Conservation (phyloP, 2,797 vertebrate species). For the Oreortyx pictus region DNA sequence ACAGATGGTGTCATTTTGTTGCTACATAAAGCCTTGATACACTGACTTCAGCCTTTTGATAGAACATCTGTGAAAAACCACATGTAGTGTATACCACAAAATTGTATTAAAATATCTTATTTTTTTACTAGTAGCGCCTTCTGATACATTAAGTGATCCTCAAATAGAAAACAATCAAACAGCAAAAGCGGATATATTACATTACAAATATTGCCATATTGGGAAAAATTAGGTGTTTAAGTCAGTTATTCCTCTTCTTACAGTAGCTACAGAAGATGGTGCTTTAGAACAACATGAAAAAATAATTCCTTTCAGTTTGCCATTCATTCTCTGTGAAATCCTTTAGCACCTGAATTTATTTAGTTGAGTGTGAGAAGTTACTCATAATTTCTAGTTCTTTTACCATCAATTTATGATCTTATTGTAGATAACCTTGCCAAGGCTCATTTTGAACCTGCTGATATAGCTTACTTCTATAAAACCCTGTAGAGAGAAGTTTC, state of each 20-base stretch:
- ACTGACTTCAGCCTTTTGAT: not conserved
- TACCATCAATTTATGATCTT: not conserved
- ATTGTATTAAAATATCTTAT: not conserved
- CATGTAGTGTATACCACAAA: not conserved
- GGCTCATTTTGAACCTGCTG: not conserved
- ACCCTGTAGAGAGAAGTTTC: not conserved
- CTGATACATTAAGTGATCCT: not conserved
- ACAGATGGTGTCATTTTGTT: not conserved
- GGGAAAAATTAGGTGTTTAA: not conserved
- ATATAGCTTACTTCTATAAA: not conserved
- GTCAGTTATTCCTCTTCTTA: not conserved
- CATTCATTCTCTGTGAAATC: not conserved
- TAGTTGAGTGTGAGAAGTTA: not conserved
- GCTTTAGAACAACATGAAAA: not conserved
- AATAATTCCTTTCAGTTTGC: not conserved
- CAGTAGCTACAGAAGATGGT: not conserved
- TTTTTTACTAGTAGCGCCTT: not conserved
- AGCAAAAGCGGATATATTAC: not conserved
- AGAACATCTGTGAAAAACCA: not conserved
- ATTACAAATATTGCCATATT: not conserved
- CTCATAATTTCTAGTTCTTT: too few species aligned
- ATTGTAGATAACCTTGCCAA: not conserved
- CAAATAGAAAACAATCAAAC: too few species aligned
- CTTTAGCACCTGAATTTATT: not conserved
- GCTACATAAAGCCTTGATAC: not conserved